Evolutionary conservation across 2,888 invertebrate species (phyloP).

Genomic region (Cartodere bifasciata): DNA sequence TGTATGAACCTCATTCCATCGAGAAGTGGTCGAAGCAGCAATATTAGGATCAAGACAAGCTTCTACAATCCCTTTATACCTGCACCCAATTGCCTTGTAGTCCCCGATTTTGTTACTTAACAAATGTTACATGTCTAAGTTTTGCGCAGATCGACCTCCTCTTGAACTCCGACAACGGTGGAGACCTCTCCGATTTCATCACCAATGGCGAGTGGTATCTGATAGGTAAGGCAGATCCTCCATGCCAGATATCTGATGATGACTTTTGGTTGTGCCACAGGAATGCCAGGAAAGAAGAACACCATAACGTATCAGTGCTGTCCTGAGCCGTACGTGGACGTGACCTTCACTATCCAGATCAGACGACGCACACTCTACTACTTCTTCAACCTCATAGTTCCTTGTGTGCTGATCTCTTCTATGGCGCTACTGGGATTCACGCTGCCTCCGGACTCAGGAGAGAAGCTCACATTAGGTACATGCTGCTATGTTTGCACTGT

Average conservation of each 20-base stretch:
- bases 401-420: constrained; percentile 95
- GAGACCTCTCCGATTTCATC: constrained; percentile 94
- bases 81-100: too few species aligned
- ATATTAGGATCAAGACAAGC: too few species aligned
- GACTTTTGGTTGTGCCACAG: too few species aligned
- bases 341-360: constrained; percentile 95
- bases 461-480: constrained; percentile 88
- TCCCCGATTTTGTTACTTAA: too few species aligned
- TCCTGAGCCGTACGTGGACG: constrained; percentile 86
- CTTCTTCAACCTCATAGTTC: constrained; percentile 98
- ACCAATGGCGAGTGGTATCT: constrained; percentile 99
- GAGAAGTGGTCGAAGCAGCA: too few species aligned
- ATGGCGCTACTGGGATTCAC: constrained; percentile 98
- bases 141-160: constrained; percentile 81
- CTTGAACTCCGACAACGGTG: constrained; percentile 85
- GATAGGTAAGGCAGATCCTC: constrained; percentile 84
- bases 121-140: constrained; percentile 28
- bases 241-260: constrained; percentile 5
- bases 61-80: too few species aligned
- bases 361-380: constrained; percentile 94
- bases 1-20: too few species aligned
- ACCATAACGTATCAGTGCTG: constrained; percentile 87
- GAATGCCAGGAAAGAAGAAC: constrained; percentile 85
- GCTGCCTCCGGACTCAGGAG: constrained; percentile 94
- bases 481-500: constrained; percentile 20